These are phyloP conservation scores for Nematolebias whitei DNA, from an alignment of 2,113 vertebrate species.

Conservation along the genomic window DNA sequence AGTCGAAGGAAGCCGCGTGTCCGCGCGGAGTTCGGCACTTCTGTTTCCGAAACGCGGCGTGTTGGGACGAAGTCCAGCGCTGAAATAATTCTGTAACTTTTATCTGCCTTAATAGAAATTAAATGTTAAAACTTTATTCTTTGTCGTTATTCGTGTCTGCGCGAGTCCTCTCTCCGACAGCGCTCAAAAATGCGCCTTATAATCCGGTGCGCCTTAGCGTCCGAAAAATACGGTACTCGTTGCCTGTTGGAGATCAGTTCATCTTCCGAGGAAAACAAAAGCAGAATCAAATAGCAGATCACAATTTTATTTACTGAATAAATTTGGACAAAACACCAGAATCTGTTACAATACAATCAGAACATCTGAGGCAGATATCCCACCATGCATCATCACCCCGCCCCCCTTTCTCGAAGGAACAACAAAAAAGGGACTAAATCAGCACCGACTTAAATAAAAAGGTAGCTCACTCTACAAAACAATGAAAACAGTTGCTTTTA, in stretches of 20 bases:
- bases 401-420: conserved; percentile 80
- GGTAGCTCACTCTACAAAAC: conserved; percentile 85
- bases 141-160: no score
- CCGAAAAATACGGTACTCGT: no score
- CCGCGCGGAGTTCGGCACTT: no score
- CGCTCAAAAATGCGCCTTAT: no score
- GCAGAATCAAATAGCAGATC: conserved; percentile 84
- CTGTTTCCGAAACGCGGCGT: no score
- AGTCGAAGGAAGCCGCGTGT: no score
- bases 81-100: no score
- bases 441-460: conserved; percentile 85
- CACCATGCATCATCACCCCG: conserved; percentile 88
- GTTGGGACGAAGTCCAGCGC: no score
- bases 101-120: no score
- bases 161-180: no score
- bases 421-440: conserved; percentile 87
- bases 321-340: conserved; percentile 99
- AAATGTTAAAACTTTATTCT: no score
- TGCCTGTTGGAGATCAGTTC: neutral
- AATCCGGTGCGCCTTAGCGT: no score
- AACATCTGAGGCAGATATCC: conserved; percentile 98
- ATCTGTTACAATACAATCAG: conserved; percentile 98
- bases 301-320: conserved; percentile 99
- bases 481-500: conserved; percentile 73
- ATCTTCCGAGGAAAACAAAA: neutral